Percentiles rank a stretch among this genome's conserved stretches.
phyloP scores from a whole-genome alignment of 2,113 vertebrate species.

The Columba livia region DNA sequence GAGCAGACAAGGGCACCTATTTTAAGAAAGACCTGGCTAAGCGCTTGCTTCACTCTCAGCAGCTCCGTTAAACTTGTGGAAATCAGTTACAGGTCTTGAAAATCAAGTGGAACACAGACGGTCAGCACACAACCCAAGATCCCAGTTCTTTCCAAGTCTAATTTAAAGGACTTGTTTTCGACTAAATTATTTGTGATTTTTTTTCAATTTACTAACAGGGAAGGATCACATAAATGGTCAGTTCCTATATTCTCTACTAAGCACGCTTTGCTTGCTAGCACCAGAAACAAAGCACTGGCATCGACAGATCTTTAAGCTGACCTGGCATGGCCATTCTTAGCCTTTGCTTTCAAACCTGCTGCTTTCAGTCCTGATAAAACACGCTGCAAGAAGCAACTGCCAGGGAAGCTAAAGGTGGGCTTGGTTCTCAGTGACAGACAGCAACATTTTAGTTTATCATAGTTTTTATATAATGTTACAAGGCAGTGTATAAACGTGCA shows the following conservation, averaged over 20 bases:
- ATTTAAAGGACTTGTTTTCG: not conserved
- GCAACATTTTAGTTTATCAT: not conserved
- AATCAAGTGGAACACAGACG: not conserved
- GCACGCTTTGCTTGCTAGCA: not conserved
- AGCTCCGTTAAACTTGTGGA: not conserved
- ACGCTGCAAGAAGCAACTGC: not conserved
- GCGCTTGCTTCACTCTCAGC: not conserved
- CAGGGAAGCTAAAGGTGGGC: not conserved
- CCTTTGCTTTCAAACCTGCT: not conserved
- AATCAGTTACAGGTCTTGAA: not conserved
- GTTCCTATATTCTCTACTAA: not conserved
- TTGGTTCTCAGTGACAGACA: not conserved
- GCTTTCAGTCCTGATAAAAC: not conserved
- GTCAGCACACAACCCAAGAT: not conserved
- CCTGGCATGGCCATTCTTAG: not conserved
- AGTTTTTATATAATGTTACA: fast-evolving
- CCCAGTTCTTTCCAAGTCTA: not conserved
- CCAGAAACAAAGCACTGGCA: not conserved
- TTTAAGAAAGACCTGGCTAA: not conserved
- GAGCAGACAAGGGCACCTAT: not conserved
- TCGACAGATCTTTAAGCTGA: not conserved
- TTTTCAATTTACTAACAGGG: not conserved
- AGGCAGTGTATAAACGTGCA: not conserved
- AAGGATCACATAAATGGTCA: not conserved
- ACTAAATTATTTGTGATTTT: not conserved